These are phyloP conservation scores for Bettongia penicillata DNA, from an alignment of 2,113 vertebrate genomes.

Conservation along the genomic window DNA sequence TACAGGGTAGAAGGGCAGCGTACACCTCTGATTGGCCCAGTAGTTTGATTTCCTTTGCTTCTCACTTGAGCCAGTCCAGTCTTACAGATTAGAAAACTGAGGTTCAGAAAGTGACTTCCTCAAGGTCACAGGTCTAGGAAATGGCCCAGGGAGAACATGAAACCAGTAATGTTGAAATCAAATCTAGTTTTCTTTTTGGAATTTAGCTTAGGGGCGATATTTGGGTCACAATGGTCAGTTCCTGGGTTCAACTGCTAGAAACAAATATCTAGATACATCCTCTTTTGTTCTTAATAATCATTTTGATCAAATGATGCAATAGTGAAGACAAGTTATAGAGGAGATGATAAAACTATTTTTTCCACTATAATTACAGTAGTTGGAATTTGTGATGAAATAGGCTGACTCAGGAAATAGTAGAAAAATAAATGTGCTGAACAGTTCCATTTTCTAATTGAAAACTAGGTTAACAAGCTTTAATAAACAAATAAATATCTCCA, in stretches of 20 bases:
- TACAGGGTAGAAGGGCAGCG: fast-evolving
- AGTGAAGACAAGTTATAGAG: not conserved
- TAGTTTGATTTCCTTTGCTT: not conserved
- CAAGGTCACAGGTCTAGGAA: not conserved
- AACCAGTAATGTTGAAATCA: not conserved
- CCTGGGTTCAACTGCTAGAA: fast-evolving
- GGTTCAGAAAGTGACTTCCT: not conserved
- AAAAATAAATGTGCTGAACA: constrained; percentile 26
- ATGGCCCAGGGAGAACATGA: not conserved
- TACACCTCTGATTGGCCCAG: not conserved
- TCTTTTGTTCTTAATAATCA: not conserved
- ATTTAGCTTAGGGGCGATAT: not conserved
- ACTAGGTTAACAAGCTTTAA: constrained; percentile 50
- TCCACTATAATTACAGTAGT: constrained; percentile 32
- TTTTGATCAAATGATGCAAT: constrained; percentile 21
- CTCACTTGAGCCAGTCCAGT: not conserved
- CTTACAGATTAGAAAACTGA: not conserved
- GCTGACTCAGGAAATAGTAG: constrained; percentile 23
- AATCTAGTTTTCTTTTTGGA: not conserved
- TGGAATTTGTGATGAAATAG: constrained; percentile 26
- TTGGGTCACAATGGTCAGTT: not conserved
- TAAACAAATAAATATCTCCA: constrained; percentile 44
- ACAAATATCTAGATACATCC: not conserved
- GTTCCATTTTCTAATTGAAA: constrained; percentile 48
- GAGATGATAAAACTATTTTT: not conserved